These are phyloP conservation scores for Loripinus fragilis DNA, from an alignment of 2,888 invertebrate species.

Conservation along the genomic window DNA sequence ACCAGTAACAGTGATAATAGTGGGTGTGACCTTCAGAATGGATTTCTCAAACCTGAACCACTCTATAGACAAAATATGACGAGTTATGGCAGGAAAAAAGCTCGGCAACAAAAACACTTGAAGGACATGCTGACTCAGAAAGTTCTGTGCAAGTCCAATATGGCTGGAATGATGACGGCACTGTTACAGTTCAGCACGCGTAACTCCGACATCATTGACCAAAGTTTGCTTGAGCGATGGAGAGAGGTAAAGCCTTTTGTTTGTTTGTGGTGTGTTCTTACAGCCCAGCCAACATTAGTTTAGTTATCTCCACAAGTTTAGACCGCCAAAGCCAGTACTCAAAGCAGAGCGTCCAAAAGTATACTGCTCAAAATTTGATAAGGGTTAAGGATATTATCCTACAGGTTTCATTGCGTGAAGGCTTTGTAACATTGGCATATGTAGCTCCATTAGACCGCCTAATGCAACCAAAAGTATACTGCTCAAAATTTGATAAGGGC, in stretches of 20 bases:
- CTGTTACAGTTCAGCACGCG: slow-evolving; percentile 42
- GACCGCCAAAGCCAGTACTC: too few species aligned
- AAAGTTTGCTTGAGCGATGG: slow-evolving; percentile 48
- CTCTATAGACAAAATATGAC: slow-evolving; percentile 27
- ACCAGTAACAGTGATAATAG: not conserved
- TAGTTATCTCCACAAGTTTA: too few species aligned
- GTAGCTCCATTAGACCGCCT: too few species aligned
- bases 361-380: too few species aligned
- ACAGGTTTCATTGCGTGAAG: too few species aligned
- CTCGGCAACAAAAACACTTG: slow-evolving; percentile 42
- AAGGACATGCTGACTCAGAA: slow-evolving; percentile 48
- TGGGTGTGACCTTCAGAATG: not conserved
- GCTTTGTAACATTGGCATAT: too few species aligned
- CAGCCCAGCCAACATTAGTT: too few species aligned
- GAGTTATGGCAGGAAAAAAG: slow-evolving; percentile 48
- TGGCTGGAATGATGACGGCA: slow-evolving; percentile 47
- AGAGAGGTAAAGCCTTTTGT: slow-evolving; percentile 47
- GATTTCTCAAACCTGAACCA: not conserved
- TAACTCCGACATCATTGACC: slow-evolving; percentile 48
- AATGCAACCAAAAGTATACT: too few species aligned
- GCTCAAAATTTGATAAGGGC: too few species aligned
- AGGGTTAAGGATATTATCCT: too few species aligned
- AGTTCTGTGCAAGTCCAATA: slow-evolving; percentile 21
- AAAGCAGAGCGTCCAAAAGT: too few species aligned
- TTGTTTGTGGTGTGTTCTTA: too few species aligned